phyloP scores from a whole-genome alignment of 2,113 vertebrate genomes.

The Centropus unirufus region DNA sequence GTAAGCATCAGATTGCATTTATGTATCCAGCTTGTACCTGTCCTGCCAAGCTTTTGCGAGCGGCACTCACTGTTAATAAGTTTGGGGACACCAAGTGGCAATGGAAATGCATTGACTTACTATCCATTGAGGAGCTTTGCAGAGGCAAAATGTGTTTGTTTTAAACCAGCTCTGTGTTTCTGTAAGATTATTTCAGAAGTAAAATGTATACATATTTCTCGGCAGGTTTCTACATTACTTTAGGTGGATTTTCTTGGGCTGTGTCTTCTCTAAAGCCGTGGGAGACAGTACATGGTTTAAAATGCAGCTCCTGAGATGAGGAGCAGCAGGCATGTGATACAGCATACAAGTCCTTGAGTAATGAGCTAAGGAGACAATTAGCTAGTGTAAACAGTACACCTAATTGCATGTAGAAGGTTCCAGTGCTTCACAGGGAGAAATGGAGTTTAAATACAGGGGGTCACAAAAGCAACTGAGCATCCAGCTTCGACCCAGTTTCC shows the following conservation, averaged over 20 bases:
- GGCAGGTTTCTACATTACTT: not conserved
- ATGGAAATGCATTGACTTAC: not conserved
- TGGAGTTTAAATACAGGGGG: not conserved
- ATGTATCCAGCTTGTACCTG: not conserved
- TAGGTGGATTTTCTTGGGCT: not conserved
- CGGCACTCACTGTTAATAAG: not conserved
- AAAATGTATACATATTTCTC: accelerated
- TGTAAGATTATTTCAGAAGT: not conserved
- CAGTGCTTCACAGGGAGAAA: not conserved
- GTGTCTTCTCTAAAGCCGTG: not conserved
- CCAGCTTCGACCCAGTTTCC: not conserved
- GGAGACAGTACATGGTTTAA: not conserved
- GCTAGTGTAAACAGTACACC: accelerated
- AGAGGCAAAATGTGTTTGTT: not conserved
- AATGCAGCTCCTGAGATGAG: not conserved
- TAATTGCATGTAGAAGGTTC: not conserved
- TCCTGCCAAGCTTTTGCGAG: not conserved
- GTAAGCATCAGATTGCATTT: not conserved
- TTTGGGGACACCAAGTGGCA: slow-evolving; percentile 49
- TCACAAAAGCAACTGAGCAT: not conserved
- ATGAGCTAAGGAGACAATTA: not conserved
- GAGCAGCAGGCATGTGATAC: not conserved
- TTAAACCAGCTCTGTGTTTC: not conserved
- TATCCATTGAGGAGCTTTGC: not conserved
- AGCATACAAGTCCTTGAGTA: not conserved